Evolutionary conservation across 2,888 invertebrate species (phyloP), one percentile per base, ranked within the genome.

Genomic region (Idaea biselata): DNA sequence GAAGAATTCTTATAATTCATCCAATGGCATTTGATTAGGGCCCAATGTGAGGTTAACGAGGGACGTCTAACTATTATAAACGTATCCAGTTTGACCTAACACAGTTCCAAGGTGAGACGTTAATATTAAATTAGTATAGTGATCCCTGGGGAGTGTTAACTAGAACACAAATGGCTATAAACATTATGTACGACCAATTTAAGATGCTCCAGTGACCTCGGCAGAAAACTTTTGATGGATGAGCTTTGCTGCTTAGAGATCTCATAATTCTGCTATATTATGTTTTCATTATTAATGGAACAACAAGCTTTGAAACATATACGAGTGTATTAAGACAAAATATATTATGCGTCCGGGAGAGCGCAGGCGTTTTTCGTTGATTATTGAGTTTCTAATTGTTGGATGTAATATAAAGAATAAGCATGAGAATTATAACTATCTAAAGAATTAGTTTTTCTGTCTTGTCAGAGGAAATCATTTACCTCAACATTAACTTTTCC

Each of bases 31-130:
- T 78, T 73, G 75, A 77, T 75, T 65, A 70, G 73, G 71, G 72
- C 73, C 66, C 73, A 73, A 72, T 72, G 78, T 67, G 78, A 82
- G 81, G 82, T 80, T 82, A 82, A 85, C 77, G 75, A 44, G 44
- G 14, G 14, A 75, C 69, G 77, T 77, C 79, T 82, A 82, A 80
- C 79, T 72, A 75, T 77, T 74, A 75, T 75, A 77, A 77, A 77
- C 76, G 77, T 77, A 77, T 73, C 78, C 73, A 66, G 68, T 69
- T 75, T 74, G 76, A 76, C 78, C 71, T 74, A 70, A 70, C 70
- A 79, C 77, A 69, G 73, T 78, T 78, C 76, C 80, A 81, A 78
- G 81, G 79, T 78, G 73, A 77, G 68, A 69, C 64, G 68, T 77
- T 74, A 73, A 72, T 77, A 76, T 74, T 75, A 60, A 73, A 64